Conservation (phyloP, 1,140 invertebrate genomes). For the Drosophila melanogaster region Release_6_plus_ISO1_MT NT_033779.5:6139001-6139500, state of each 20-base stretch:
- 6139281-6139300: too few relatives aligned
- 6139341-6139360: too few relatives aligned
- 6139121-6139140: background rate
- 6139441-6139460: background rate
- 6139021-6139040: constrained; percentile 19
- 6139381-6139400: too few relatives aligned
- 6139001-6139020: constrained; percentile 29
- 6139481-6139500: background rate
- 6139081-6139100: background rate
- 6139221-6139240: background rate
- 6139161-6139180: background rate
- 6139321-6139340: too few relatives aligned
- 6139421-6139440: background rate
- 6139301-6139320: too few relatives aligned
- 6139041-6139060: constrained; percentile 16
- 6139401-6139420: too few relatives aligned
- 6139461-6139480: background rate
- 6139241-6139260: background rate
- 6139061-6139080: background rate
- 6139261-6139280: too few relatives aligned
- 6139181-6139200: background rate
- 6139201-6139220: background rate
- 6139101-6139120: background rate
- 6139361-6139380: too few relatives aligned
- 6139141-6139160: background rate